Conservation (phyloP, 2,113 vertebrate species). For the Solea senegalensis region DNA sequence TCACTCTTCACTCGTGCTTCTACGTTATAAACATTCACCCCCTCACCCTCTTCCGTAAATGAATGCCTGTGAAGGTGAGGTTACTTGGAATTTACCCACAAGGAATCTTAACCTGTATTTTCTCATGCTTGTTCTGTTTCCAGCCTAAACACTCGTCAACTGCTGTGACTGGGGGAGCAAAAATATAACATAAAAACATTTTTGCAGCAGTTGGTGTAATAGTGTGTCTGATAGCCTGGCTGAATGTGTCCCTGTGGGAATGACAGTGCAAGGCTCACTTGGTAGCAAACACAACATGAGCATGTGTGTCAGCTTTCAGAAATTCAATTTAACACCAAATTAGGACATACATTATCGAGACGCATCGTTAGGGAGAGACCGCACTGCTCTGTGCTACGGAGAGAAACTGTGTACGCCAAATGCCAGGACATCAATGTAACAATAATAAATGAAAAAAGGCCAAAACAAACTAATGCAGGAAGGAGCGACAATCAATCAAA, state of each 20-base stretch:
- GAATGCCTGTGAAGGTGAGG: slow-evolving; percentile 3
- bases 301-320: slow-evolving; percentile 2
- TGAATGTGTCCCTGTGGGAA: slow-evolving; percentile 19
- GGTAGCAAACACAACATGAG: slow-evolving; percentile 23
- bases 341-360: neutral
- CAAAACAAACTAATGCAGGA: too few species aligned
- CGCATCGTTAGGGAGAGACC: neutral
- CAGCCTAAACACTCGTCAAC: slow-evolving; percentile 38
- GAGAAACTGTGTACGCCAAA: too few species aligned
- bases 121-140: slow-evolving; percentile 25
- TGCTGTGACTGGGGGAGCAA: slow-evolving; percentile 9
- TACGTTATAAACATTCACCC: slow-evolving; percentile 22
- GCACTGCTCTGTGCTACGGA: neutral
- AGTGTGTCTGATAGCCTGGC: slow-evolving; percentile 27
- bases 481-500: too few species aligned
- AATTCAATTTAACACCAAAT: neutral
- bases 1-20: slow-evolving; percentile 9
- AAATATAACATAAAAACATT: neutral
- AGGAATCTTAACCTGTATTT: slow-evolving; percentile 21
- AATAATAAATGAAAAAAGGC: too few species aligned
- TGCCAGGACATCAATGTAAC: too few species aligned
- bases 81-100: slow-evolving; percentile 20
- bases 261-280: slow-evolving; percentile 18
- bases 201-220: slow-evolving; percentile 38
- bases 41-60: neutral